Conservation (phyloP, 2,113 vertebrate species). For the Eulemur macaco region DNA sequence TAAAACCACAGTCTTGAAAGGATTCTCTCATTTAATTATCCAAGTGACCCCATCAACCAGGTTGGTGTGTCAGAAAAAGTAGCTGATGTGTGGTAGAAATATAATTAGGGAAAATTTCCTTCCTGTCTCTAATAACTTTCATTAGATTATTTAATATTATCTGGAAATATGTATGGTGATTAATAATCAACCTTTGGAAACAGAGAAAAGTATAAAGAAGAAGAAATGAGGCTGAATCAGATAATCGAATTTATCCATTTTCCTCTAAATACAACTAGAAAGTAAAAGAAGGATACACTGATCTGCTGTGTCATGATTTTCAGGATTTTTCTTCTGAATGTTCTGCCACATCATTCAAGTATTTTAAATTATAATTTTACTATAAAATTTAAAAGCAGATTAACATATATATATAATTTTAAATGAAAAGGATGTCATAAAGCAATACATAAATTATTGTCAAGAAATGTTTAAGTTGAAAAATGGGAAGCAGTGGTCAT, state of each 20-base stretch:
- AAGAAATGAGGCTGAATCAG: not conserved
- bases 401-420: not conserved
- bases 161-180: not conserved
- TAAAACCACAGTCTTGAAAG: not conserved
- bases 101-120: not conserved
- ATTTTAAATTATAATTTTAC: not conserved
- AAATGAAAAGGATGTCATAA: not conserved
- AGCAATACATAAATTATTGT: not conserved
- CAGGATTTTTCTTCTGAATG: not conserved
- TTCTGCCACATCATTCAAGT: not conserved
- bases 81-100: not conserved
- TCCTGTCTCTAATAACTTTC: not conserved
- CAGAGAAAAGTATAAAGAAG: not conserved
- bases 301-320: not conserved
- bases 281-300: not conserved
- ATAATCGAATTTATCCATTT: not conserved
- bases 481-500: not conserved
- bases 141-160: not conserved
- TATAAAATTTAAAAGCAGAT: not conserved
- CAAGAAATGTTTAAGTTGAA: not conserved
- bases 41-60: not conserved
- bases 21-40: not conserved
- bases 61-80: not conserved
- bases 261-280: slow-evolving; percentile 18
- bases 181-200: not conserved